Percentiles rank a stretch among this genome's conserved stretches.
phyloP scores from a whole-genome alignment of 2,888 invertebrate species.

The Melanostoma scalare region DNA sequence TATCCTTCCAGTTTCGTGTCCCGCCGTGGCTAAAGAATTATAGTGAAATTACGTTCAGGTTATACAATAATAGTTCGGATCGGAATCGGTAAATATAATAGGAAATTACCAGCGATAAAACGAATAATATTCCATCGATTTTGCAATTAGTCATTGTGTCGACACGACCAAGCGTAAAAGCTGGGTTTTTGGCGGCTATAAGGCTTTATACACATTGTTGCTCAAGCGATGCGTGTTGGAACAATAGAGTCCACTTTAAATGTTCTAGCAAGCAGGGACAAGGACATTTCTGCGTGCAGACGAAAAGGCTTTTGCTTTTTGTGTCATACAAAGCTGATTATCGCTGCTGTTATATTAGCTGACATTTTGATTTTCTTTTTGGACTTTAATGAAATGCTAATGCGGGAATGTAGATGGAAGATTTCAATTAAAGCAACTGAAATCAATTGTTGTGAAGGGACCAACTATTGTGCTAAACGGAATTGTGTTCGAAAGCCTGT shows the following conservation, averaged over 20 bases:
- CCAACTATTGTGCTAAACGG: too few relatives aligned
- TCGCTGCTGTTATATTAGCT: neutral
- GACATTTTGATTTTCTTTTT: slow-evolving; percentile 14
- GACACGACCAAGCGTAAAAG: slow-evolving; percentile 40
- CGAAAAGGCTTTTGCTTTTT: slow-evolving; percentile 6
- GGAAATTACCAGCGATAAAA: slow-evolving; percentile 61
- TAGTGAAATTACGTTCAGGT: slow-evolving; percentile 54
- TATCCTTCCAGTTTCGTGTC: too few relatives aligned
- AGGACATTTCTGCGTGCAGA: neutral
- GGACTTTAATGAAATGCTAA: neutral
- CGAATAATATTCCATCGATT: slow-evolving; percentile 64
- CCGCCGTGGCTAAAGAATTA: slow-evolving; percentile 13
- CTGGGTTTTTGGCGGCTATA: neutral
- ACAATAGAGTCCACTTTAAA: neutral
- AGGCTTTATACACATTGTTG: neutral
- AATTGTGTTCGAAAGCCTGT: too few relatives aligned
- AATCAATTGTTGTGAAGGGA: too few relatives aligned
- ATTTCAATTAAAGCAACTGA: too few relatives aligned
- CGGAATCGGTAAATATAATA: slow-evolving; percentile 40
- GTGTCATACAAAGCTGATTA: slow-evolving; percentile 10
- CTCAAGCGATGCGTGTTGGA: neutral
- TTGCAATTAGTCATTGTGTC: slow-evolving; percentile 60
- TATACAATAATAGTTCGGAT: slow-evolving; percentile 57
- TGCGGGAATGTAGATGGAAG: too few relatives aligned
- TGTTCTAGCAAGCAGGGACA: neutral